phyloP scores from a whole-genome alignment of 2,113 vertebrate species.

The Castor canadensis region DNA sequence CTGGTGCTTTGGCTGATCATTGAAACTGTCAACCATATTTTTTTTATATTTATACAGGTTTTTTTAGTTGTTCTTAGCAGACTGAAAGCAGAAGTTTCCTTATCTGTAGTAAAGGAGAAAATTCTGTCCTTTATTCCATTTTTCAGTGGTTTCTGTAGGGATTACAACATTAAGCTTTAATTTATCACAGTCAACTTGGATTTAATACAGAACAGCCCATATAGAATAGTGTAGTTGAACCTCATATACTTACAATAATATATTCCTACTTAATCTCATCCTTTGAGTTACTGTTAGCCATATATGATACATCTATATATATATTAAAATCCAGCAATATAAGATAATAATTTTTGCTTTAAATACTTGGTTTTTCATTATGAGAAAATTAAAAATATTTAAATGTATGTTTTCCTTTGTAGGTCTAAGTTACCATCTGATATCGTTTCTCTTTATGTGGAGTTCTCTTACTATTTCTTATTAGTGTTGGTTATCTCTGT shows the following conservation, averaged over 20 bases:
- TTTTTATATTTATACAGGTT: neutral
- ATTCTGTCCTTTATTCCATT: neutral
- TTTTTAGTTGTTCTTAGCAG: conserved; percentile 38
- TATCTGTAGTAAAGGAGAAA: neutral
- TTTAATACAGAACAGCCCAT: neutral
- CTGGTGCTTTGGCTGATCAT: neutral
- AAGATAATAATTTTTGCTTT: neutral
- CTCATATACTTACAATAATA: neutral
- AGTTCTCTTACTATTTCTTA: neutral
- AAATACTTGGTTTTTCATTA: neutral
- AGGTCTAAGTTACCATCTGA: neutral
- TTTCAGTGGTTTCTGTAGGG: neutral
- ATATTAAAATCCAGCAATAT: neutral
- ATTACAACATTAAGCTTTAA: neutral
- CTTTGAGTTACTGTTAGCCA: neutral
- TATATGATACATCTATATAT: neutral
- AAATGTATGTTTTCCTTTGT: neutral
- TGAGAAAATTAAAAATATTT: neutral
- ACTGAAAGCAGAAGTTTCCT: neutral
- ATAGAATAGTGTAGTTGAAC: neutral
- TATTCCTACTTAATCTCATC: neutral
- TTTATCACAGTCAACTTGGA: neutral
- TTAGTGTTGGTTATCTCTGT: neutral
- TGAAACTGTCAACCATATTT: neutral
- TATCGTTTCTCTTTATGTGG: neutral